Evolutionary conservation across 92 coral and sea anemone species (phyloP).

Genomic region (Siderastrea siderea): DNA sequence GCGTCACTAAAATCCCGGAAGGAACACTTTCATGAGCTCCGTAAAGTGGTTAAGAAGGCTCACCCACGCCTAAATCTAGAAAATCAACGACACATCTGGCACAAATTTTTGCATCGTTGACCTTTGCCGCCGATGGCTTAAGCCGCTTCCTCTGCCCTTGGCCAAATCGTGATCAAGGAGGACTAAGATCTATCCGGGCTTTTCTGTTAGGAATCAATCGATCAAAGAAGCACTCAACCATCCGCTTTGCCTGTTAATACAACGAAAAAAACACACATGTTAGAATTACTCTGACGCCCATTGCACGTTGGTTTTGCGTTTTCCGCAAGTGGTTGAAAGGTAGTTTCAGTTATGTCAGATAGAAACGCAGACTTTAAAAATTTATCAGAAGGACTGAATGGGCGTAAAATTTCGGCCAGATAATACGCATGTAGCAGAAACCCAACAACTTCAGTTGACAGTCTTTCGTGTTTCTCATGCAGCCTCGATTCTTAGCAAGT

Average conservation of each 20-base stretch:
- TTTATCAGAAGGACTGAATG: too few relatives aligned
- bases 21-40: background rate
- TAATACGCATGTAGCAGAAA: too few relatives aligned
- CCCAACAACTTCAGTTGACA: too few relatives aligned
- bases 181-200: constrained; percentile 28
- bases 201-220: constrained; percentile 82
- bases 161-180: background rate
- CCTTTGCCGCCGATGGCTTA: background rate
- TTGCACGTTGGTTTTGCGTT: too few relatives aligned
- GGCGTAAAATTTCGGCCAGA: too few relatives aligned
- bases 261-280: background rate
- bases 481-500: too few relatives aligned
- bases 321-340: too few relatives aligned
- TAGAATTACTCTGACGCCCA: background rate
- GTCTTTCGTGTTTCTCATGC: too few relatives aligned
- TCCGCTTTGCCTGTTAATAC: constrained; percentile 75
- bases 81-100: background rate
- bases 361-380: too few relatives aligned
- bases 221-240: constrained; percentile 93
- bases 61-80: background rate
- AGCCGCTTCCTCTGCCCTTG: background rate
- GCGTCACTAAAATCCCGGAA: background rate
- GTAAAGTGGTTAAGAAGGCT: background rate
- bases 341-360: too few relatives aligned
- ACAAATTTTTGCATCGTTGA: background rate